A percentile compares a stretch with the other conserved stretches of the same genome.
These are phyloP conservation scores for fruit fly (Drosophila melanogaster) DNA, from an alignment of 1,140 invertebrate genomes.

Conservation along the genomic window DNA sequence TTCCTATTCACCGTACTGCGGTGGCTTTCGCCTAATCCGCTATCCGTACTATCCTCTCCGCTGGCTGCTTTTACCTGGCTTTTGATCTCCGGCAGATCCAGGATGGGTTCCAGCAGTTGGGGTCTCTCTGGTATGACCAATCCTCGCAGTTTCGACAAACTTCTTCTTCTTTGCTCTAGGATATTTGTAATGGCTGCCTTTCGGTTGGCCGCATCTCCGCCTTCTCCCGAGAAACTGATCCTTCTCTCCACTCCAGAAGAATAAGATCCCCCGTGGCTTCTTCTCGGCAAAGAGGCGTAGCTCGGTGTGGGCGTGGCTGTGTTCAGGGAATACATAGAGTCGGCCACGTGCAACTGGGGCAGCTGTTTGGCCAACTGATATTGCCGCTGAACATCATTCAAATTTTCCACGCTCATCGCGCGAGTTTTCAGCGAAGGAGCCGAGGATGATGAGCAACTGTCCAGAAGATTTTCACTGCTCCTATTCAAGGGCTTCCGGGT, in stretches of 20 bases:
- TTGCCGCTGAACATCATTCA: constrained; percentile 79
- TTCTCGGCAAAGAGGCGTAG: constrained; percentile 81
- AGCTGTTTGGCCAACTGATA: constrained; percentile 74
- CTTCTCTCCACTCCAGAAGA: constrained; percentile 84
- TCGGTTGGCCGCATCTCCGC: constrained; percentile 70
- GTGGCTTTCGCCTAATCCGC: constrained; percentile 63
- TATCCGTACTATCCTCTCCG: constrained; percentile 74
- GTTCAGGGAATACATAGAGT: constrained; percentile 79
- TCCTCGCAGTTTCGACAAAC: constrained; percentile 92
- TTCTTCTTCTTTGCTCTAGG: constrained; percentile 91
- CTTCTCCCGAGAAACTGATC: constrained; percentile 85
- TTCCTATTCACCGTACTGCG: constrained; percentile 13
- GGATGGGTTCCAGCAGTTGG: constrained; percentile 85
- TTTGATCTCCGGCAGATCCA: constrained; percentile 92
- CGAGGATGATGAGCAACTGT: constrained; percentile 46
- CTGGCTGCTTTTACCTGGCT: constrained; percentile 85
- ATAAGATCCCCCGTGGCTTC: constrained; percentile 65
- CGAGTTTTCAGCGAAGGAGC: constrained; percentile 67
- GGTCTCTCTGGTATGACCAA: constrained; percentile 93
- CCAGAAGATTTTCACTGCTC: constrained; percentile 86
- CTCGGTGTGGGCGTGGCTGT: constrained; percentile 53
- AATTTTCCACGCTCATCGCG: constrained; percentile 83
- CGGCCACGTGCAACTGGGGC: constrained; percentile 69
- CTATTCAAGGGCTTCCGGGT: constrained; percentile 82
- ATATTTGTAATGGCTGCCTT: constrained; percentile 83